Evolutionary conservation across 2,797 vertebrate genomes (phyloP).

Genomic region (Moxostoma hubbsi): DNA sequence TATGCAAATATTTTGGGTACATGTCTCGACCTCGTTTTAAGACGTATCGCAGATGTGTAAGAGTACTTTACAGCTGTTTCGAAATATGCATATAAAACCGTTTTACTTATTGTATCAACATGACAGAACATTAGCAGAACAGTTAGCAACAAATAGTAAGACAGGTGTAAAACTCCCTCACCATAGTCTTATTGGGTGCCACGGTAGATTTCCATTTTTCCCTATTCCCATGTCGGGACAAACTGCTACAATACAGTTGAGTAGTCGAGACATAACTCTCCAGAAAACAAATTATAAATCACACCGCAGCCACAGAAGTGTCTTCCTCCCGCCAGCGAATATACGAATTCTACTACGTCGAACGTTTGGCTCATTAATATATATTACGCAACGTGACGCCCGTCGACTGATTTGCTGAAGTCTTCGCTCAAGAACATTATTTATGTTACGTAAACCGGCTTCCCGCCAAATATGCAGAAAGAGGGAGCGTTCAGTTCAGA

Average conservation of each 20-base stretch:
- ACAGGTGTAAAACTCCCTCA: slow-evolving; percentile 58
- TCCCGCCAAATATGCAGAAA: no score
- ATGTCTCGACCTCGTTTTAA: no score
- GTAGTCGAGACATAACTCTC: slow-evolving; percentile 45
- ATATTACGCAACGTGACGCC: no score
- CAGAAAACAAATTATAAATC: neutral
- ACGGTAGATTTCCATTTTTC: slow-evolving; percentile 83
- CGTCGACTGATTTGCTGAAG: no score
- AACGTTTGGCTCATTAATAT: no score
- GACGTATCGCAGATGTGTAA: no score
- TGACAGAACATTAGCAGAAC: neutral
- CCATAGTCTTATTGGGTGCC: slow-evolving; percentile 84
- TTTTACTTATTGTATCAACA: neutral
- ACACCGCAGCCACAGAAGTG: neutral
- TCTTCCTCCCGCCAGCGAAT: slow-evolving; percentile 4
- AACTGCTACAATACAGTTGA: slow-evolving; percentile 83
- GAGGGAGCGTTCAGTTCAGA: no score
- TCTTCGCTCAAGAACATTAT: no score
- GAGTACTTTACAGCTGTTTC: no score
- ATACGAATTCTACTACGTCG: neutral
- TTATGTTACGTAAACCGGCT: no score
- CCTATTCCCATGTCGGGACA: slow-evolving; percentile 72
- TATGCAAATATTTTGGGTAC: neutral
- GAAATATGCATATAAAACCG: neutral
- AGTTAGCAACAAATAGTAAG: neutral